phyloP scores from a whole-genome alignment of 2,113 vertebrate species.

The Todiramphus saurophagus region DNA sequence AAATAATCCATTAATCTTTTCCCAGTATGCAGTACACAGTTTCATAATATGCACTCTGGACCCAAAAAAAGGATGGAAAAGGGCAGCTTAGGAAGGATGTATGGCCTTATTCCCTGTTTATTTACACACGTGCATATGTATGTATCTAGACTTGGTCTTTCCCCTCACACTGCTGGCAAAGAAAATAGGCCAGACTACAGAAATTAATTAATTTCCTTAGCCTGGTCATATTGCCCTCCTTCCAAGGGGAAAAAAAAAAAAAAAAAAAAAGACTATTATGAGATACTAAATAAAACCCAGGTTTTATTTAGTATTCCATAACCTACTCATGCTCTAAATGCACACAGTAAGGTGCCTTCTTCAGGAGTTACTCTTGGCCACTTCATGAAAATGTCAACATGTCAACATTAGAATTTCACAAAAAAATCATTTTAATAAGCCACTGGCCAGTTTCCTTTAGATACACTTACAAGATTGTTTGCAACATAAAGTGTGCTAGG shows the following conservation, averaged over 20 bases:
- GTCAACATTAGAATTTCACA: not conserved
- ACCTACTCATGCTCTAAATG: not conserved
- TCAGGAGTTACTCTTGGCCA: not conserved
- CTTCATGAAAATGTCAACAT: not conserved
- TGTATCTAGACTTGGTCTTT: not conserved
- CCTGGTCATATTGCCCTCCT: not conserved
- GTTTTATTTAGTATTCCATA: not conserved
- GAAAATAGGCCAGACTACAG: not conserved
- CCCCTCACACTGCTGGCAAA: not conserved
- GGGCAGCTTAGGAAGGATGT: not conserved
- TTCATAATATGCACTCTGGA: not conserved
- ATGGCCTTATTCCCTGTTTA: not conserved
- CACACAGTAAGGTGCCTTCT: not conserved
- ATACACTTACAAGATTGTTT: not conserved
- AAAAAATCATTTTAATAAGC: not conserved
- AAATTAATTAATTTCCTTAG: not conserved
- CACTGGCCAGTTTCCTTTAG: not conserved
- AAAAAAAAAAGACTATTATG: not conserved
- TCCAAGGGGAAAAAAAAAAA: not conserved
- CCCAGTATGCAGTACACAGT: not conserved
- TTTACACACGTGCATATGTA: not conserved
- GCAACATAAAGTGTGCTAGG: not conserved
- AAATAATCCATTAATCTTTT: slow-evolving; percentile 7
- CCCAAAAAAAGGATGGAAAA: not conserved
- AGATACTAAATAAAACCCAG: not conserved